Conservation (phyloP, 2,113 vertebrate species). For the Elgaria multicarinata region DNA sequence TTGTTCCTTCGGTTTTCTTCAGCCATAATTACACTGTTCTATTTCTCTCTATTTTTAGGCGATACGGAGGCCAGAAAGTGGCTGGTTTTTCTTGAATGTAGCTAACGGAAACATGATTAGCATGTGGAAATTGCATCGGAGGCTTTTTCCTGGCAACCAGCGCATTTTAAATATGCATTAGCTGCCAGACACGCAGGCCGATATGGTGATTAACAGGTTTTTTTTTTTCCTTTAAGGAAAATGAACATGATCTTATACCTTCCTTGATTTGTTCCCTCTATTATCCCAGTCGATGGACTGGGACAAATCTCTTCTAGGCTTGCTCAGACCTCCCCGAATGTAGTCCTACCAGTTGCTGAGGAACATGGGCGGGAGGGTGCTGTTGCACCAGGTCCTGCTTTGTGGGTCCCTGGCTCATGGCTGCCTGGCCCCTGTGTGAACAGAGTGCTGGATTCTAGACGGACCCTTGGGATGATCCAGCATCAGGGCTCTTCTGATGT, state of each 20-base stretch:
- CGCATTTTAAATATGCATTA: conserved; percentile 51
- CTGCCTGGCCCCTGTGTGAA: too few species aligned
- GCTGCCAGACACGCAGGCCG: neutral
- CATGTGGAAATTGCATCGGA: conserved; percentile 58
- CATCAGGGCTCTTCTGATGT: too few species aligned
- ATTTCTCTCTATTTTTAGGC: neutral
- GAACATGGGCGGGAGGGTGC: too few species aligned
- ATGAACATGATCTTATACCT: neutral
- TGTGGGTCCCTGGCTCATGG: too few species aligned
- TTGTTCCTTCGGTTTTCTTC: conserved; percentile 56
- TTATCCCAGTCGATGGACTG: neutral
- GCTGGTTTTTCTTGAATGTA: conserved; percentile 60
- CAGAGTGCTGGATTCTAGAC: too few species aligned
- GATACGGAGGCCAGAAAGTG: neutral
- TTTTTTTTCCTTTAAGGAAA: neutral
- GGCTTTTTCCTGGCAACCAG: conserved; percentile 57
- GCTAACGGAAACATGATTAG: conserved; percentile 67
- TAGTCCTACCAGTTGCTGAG: too few species aligned
- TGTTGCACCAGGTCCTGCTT: too few species aligned
- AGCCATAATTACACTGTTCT: conserved; percentile 67
- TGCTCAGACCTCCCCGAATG: neutral
- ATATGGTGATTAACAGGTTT: conserved; percentile 1
- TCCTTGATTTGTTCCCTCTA: neutral
- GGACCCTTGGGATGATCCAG: too few species aligned
- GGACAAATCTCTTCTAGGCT: neutral